A percentile compares a stretch with the other conserved stretches of the same genome.
phyloP scores from a whole-genome alignment of 2,113 vertebrate species.

The Lycaon pictus region DNA sequence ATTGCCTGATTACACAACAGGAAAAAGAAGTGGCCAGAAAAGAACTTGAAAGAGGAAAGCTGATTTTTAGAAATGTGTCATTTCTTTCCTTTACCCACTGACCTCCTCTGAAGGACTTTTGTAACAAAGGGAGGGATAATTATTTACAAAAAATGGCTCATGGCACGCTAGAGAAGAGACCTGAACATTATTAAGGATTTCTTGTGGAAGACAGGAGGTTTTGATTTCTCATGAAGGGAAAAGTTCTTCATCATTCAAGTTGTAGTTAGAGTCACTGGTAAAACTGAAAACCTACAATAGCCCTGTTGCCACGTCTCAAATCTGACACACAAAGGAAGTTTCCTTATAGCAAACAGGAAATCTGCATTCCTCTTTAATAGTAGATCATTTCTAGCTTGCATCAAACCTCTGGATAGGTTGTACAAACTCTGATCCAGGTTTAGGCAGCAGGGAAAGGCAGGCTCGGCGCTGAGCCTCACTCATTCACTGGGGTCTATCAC shows the following conservation, averaged over 20 bases:
- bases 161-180: not conserved
- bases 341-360: conserved; percentile 22
- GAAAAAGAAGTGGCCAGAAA: conserved; percentile 64
- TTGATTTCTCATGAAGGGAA: not conserved
- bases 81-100: conserved; percentile 52
- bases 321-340: conserved; percentile 7
- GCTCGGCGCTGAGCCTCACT: not conserved
- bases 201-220: not conserved
- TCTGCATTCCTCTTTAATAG: not conserved
- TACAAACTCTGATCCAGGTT: not conserved
- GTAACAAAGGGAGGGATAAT: not conserved
- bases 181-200: not conserved
- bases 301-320: not conserved
- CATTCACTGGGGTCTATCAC: rapidly evolving
- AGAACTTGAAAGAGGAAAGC: conserved; percentile 69
- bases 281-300: conserved; percentile 5
- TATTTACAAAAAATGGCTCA: not conserved
- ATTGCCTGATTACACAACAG: conserved; percentile 63
- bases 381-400: not conserved
- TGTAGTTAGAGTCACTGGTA: not conserved
- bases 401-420: not conserved
- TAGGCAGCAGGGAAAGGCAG: not conserved
- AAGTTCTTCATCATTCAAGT: not conserved
- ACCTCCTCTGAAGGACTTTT: conserved; percentile 44
- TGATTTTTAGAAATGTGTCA: conserved; percentile 61